phyloP scores from a whole-genome alignment of 2,797 vertebrate species.

The Fistularia commersonii region DNA sequence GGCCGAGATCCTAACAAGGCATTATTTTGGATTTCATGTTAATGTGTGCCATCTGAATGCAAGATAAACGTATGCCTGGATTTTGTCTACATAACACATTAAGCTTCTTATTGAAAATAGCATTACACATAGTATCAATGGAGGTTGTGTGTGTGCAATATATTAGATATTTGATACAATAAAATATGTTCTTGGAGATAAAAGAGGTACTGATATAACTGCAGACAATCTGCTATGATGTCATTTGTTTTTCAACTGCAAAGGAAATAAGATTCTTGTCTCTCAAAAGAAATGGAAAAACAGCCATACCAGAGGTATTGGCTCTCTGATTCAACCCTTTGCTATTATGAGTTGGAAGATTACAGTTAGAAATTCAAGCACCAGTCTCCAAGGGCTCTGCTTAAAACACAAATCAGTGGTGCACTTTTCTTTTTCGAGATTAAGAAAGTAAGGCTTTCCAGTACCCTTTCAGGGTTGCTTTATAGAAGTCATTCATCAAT shows the following conservation, averaged over 20 bases:
- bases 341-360: slow-evolving; percentile 46
- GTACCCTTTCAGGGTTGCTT: slow-evolving; percentile 33
- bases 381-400: slow-evolving; percentile 22
- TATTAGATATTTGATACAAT: slow-evolving; percentile 38
- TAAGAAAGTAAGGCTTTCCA: slow-evolving; percentile 43
- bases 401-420: slow-evolving; percentile 39
- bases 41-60: slow-evolving; percentile 64
- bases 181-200: slow-evolving; percentile 38
- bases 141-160: slow-evolving; percentile 17
- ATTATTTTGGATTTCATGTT: slow-evolving; percentile 61
- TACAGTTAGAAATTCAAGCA: slow-evolving; percentile 34
- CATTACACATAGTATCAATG: slow-evolving; percentile 10
- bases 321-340: slow-evolving; percentile 27
- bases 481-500: slow-evolving; percentile 48
- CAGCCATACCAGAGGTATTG: slow-evolving; percentile 33
- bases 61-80: slow-evolving; percentile 34
- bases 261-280: slow-evolving; percentile 49
- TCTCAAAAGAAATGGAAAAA: slow-evolving; percentile 45
- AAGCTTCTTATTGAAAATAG: slow-evolving; percentile 44
- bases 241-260: slow-evolving; percentile 53
- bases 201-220: slow-evolving; percentile 39
- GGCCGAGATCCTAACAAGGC: slow-evolving; percentile 61
- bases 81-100: slow-evolving; percentile 37
- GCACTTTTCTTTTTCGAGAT: slow-evolving; percentile 31
- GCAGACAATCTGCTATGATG: slow-evolving; percentile 45